Evolutionary conservation across 2,797 vertebrate genomes (phyloP), one percentile per base, ranked within the genome.

Genomic region (Epinephelus awoara): DNA sequence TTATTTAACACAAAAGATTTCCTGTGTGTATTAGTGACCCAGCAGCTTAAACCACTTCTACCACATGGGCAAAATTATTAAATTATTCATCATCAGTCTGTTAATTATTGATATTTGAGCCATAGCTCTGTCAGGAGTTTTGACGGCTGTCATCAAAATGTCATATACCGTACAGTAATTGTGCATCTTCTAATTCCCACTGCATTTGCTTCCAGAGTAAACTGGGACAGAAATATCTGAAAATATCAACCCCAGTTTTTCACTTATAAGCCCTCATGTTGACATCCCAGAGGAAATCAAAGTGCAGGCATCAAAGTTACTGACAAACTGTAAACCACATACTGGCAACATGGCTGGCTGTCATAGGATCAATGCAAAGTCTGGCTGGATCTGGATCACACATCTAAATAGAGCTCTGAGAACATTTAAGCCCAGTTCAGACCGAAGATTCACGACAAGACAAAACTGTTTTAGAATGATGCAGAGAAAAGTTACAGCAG

Each of bases 141-240:
- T 55, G 62, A 85, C 47, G 49, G 25, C 49, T 59, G 64, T 63
- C 56, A 71, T 81, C 42, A 77, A 77, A 82, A 81, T 66, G 58
- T 29, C 50, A 64, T 18, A 34, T 72, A 75, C 29, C 68, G 66
- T 74, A 80, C 29, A 69, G 54, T 63, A 42, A 29, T 63, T 40
- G 44, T 55, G 47, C 49, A 65, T 89, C 27, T 55, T 54, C 29
- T 64, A 52, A 84, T 67, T 87, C 82, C 77, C 75, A 65, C 40
- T 56, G 56, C 70, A 29, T 86, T 67, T 71, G 72, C 52, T 71
- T 85, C 59, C 3, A 68, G 69, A 77, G 56, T 44, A 85, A 91
- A 88, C 63, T 90, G 81, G 88, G 82, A 82, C 89, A 84, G 55
- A 55, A 27, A 66, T 67, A 66, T 77, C 73, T 84, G 70, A 84